Conservation (phyloP, 2,113 vertebrate species). For the Notarius lentiginosus region DNA sequence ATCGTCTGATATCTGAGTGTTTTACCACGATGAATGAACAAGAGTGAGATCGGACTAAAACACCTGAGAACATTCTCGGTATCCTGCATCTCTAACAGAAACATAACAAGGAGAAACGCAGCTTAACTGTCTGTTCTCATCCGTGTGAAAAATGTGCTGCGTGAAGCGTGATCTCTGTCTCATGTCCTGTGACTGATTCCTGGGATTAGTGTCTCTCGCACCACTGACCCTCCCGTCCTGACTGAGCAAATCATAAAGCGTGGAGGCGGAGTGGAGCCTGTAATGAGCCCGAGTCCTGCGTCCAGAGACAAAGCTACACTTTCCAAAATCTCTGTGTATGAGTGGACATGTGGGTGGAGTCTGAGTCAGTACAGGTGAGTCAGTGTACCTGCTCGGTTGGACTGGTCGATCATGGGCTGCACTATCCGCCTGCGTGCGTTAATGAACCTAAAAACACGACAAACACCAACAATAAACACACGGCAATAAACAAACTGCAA, state of each 20-base stretch:
- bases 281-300: background rate
- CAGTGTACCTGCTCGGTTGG: conserved; percentile 93
- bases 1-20: background rate
- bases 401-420: conserved; percentile 99
- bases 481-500: background rate
- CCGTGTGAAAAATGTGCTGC: no score
- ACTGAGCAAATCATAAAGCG: background rate
- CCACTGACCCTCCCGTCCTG: background rate
- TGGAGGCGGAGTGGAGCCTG: background rate
- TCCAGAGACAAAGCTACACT: background rate
- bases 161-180: no score
- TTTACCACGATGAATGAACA: background rate
- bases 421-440: conserved; percentile 98
- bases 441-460: conserved; percentile 86
- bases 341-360: background rate
- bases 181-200: no score
- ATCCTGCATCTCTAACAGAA: background rate
- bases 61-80: background rate
- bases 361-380: background rate
- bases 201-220: background rate
- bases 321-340: background rate
- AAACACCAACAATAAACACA: conserved; percentile 24
- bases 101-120: no score
- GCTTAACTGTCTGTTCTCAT: background rate
- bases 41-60: background rate